Evolutionary conservation across 2,113 vertebrate genomes (phyloP), one percentile per base, ranked within the genome.

Genomic region (Steatornis caripensis): DNA sequence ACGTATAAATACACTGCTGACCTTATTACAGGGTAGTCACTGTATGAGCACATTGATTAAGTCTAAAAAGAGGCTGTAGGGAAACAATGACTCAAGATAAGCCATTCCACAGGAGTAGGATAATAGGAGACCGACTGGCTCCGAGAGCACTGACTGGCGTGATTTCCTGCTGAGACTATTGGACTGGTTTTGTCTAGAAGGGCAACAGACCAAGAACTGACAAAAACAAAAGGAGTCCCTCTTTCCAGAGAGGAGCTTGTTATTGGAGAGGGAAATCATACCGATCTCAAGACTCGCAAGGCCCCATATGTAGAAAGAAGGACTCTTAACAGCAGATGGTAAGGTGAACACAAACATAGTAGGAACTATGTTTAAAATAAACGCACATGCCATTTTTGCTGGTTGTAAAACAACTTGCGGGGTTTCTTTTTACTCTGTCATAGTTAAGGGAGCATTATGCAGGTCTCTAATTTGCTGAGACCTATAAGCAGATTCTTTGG

Each of bases 31-130:
- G 83, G 34, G 27, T 74, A 90, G 62, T 86, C 54, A 87, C 61
- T 87, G 24, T 30, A n/a, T 79, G 49, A 93, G 85, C 70, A 62
- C 79, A 78, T 80, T 91, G 89, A 94, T 93, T 77, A 88, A 91
- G 32, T 80, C 84, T 80, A 68, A 95, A 72, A 93, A 89, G 93
- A 85, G 87, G 32, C 74, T 87, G 43, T 48, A 84, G 88, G 94
- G 96, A 96, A 96, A 95, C 79, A 95, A 66, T 96, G 95, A 95
- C 62, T 94, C 93, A 96, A 96, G 95, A 96, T 90, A 96, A 96
- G 82, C 90, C 96, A 94, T 97, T 96, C 96, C 93, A 91, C 87
- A 94, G 68, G 58, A 86, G 80, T 83, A 88, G 87, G 58, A 94
- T 95, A 94, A 96, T 96, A 88, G 79, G 86, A 96, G 85, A 95